Evolutionary conservation across 2,888 invertebrate genomes (phyloP).

Genomic region (Adineta ricciae): DNA sequence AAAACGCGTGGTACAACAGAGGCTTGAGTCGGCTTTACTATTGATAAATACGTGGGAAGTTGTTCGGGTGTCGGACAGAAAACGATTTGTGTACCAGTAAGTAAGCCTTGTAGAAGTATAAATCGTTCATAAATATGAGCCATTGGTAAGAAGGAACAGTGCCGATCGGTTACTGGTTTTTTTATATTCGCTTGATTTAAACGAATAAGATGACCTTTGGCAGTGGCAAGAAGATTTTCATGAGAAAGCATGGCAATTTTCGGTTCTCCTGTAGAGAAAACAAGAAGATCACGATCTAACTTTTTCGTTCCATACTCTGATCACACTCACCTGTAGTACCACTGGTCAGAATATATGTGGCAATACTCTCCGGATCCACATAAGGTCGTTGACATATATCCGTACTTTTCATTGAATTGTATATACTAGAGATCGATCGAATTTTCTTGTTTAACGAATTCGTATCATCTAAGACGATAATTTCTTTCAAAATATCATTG

Average conservation of each 20-base stretch:
- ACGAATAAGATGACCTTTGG: slow-evolving; percentile 7
- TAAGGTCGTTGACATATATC: background rate
- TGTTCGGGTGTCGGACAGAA: slow-evolving; percentile 5
- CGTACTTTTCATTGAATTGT: background rate
- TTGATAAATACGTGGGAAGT: background rate
- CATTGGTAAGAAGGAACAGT: slow-evolving; percentile 43
- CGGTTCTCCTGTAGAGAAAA: background rate
- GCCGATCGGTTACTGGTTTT: slow-evolving; percentile 35
- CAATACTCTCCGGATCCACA: background rate
- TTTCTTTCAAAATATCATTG: background rate
- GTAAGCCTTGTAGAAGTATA: background rate
- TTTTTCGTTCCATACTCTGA: too few species aligned
- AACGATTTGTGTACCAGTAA: background rate
- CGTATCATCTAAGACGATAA: background rate
- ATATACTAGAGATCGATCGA: background rate
- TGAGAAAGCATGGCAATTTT: background rate
- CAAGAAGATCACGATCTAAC: too few species aligned
- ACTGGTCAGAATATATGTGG: background rate
- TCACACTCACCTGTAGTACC: background rate
- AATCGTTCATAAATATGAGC: slow-evolving; percentile 44
- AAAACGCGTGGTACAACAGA: slow-evolving; percentile 89
- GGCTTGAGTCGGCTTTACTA: slow-evolving; percentile 62
- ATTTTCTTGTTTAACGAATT: background rate
- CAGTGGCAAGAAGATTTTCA: background rate
- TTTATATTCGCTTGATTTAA: background rate